Percentiles rank a stretch among this genome's conserved stretches.
These are phyloP conservation scores for Ophioninae sp. DNA, from an alignment of 2,888 invertebrate species.

Conservation along the genomic window DNA sequence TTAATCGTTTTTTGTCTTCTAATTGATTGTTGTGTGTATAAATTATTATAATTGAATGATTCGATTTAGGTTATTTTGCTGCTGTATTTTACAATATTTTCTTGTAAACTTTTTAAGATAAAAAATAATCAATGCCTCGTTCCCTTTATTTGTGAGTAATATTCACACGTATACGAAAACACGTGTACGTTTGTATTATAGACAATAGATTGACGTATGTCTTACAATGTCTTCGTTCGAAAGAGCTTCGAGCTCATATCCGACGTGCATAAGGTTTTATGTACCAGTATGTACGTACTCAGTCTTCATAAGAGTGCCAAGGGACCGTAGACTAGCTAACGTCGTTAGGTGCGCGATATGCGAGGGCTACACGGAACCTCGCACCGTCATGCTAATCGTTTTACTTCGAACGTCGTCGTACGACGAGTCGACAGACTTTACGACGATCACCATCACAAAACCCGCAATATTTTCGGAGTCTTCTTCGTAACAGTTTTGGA, in stretches of 20 bases:
- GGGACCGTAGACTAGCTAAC: constrained; percentile 72
- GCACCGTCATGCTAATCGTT: constrained; percentile 56
- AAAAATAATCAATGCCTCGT: neutral
- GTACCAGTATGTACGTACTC: neutral
- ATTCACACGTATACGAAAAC: constrained; percentile 10
- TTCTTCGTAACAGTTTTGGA: neutral
- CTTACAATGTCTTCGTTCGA: constrained; percentile 38
- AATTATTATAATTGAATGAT: no score
- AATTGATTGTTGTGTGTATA: no score
- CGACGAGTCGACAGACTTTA: constrained; percentile 14
- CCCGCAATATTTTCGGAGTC: constrained; percentile 1
- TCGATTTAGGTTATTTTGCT: neutral
- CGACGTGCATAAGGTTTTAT: constrained; percentile 14
- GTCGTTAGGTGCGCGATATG: constrained; percentile 70
- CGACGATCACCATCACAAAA: constrained; percentile 6
- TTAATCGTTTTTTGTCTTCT: no score
- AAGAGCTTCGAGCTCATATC: constrained; percentile 47
- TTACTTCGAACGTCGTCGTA: constrained; percentile 40
- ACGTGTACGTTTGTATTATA: neutral
- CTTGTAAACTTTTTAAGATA: neutral
- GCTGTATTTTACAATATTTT: neutral
- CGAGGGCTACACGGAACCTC: constrained; percentile 39
- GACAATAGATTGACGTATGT: constrained; percentile 6
- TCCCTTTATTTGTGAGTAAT: neutral
- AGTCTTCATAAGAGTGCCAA: constrained; percentile 21